phyloP scores from a whole-genome alignment of 2,797 vertebrate species.

The Poeciliopsis presidionis region DNA sequence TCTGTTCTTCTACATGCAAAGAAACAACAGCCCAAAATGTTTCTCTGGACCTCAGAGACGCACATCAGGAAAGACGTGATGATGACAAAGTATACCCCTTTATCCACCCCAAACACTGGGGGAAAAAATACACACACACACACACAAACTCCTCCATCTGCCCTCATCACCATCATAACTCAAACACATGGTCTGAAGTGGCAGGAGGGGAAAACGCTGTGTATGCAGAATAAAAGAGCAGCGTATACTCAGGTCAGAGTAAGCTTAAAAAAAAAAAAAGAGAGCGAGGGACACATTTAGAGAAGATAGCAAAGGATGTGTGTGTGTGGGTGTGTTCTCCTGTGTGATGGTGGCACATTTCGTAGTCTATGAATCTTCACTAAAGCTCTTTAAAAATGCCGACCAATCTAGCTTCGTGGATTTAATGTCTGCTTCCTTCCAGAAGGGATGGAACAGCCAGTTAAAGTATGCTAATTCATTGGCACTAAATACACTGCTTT shows the following conservation, averaged over 20 bases:
- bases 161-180: constrained; percentile 60
- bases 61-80: constrained; percentile 57
- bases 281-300: constrained; percentile 22
- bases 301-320: constrained; percentile 24
- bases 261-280: constrained; percentile 25
- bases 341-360: constrained; percentile 58
- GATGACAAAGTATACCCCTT: constrained; percentile 53
- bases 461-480: constrained; percentile 80
- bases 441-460: constrained; percentile 68
- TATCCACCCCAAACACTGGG: constrained; percentile 33
- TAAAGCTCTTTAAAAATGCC: constrained; percentile 74
- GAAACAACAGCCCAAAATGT: constrained; percentile 22
- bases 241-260: constrained; percentile 54
- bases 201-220: constrained; percentile 59
- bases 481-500: constrained; percentile 77
- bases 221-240: constrained; percentile 69
- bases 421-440: constrained; percentile 71
- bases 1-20: constrained; percentile 34
- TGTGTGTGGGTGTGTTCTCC: constrained; percentile 26
- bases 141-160: constrained; percentile 25
- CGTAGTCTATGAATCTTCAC: constrained; percentile 75
- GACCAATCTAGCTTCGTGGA: constrained; percentile 68
- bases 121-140: constrained; percentile 11
- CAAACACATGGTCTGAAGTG: constrained; percentile 53
- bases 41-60: constrained; percentile 45